phyloP scores from a whole-genome alignment of 2,113 vertebrate genomes.

The Erythrocercus mccallii region DNA sequence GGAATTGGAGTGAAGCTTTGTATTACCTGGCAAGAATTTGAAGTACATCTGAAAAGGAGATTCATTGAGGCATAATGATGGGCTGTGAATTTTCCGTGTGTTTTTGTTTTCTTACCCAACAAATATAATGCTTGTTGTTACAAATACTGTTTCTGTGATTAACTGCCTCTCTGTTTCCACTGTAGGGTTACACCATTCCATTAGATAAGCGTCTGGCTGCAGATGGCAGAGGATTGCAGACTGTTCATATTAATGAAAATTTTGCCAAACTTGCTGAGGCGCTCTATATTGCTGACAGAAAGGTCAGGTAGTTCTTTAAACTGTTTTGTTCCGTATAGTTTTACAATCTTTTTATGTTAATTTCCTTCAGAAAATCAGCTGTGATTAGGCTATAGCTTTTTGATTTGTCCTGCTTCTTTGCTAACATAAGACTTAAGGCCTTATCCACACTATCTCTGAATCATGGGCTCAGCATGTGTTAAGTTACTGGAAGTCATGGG shows the following conservation, averaged over 20 bases:
- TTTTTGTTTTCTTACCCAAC: neutral
- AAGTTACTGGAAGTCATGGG: neutral
- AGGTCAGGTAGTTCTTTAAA: constrained; percentile 73
- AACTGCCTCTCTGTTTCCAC: neutral
- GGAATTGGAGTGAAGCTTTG: neutral
- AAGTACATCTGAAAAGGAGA: neutral
- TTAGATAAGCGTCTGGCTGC: constrained; percentile 96
- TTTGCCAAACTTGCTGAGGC: constrained; percentile 98
- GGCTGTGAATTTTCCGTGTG: neutral
- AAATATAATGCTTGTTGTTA: neutral
- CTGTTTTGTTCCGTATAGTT: neutral
- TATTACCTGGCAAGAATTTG: neutral
- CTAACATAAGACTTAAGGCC: neutral
- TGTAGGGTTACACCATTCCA: constrained; percentile 97
- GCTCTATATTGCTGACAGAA: constrained; percentile 96
- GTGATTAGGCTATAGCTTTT: neutral
- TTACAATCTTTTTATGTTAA: neutral
- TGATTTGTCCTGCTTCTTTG: neutral
- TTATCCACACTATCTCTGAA: neutral
- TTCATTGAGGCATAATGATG: neutral
- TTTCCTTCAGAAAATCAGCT: neutral
- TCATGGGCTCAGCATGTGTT: neutral
- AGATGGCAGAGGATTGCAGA: constrained; percentile 93
- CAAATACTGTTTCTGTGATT: neutral
- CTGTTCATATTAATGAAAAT: constrained; percentile 98